Percentiles rank a stretch among this genome's conserved stretches.
These are phyloP conservation scores for Amphiprion percula DNA, from an alignment of 2,113 vertebrate species.

Conservation along the genomic window DNA sequence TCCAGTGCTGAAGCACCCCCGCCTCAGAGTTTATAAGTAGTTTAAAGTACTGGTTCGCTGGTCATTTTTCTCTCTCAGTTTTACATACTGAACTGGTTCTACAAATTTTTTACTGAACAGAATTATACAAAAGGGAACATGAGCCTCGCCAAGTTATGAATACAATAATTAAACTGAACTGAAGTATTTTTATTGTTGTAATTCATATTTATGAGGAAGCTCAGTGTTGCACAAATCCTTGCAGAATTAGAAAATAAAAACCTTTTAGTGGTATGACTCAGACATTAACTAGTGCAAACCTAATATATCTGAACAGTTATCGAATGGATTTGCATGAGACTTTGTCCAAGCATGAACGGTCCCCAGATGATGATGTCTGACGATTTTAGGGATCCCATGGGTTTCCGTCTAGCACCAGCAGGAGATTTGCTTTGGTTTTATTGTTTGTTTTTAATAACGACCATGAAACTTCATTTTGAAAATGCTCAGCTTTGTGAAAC, in stretches of 20 bases:
- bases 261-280: not conserved
- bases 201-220: conserved; percentile 2
- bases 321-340: not conserved
- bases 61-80: conserved; percentile 14
- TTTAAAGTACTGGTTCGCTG: not conserved
- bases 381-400: not conserved
- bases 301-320: conserved; percentile 2
- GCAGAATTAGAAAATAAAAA: not conserved
- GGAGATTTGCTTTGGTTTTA: not conserved
- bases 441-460: too few species aligned
- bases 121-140: not conserved
- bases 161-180: not conserved
- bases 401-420: not conserved
- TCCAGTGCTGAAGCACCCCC: conserved; percentile 5
- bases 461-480: not conserved
- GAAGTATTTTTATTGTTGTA: not conserved
- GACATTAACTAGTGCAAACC: not conserved
- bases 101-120: not conserved
- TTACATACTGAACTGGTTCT: not conserved
- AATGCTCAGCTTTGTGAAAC: not conserved
- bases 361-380: not conserved
- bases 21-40: not conserved
- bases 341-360: not conserved
- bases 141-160: not conserved
- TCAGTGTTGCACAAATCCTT: conserved; percentile 9